Evolutionary conservation across 2,113 vertebrate species (phyloP).

Genomic region (Grallaria varia): DNA sequence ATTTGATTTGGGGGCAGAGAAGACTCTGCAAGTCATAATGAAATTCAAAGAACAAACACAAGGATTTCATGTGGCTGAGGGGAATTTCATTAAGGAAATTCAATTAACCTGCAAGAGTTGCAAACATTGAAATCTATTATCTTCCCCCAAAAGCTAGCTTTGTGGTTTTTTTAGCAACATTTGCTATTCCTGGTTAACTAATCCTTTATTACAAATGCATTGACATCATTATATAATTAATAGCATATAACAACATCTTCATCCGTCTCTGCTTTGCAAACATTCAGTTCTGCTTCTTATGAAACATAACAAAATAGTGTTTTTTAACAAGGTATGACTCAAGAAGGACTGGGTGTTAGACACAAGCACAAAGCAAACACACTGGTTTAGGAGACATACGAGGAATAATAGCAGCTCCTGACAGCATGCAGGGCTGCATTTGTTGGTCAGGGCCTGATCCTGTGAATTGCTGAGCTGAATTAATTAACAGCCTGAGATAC

Average conservation of each 20-base stretch:
- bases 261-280: neutral
- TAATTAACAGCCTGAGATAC: neutral
- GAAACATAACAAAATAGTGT: neutral
- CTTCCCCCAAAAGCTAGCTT: neutral
- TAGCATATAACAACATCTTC: neutral
- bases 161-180: neutral
- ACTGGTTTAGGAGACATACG: neutral
- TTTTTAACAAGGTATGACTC: neutral
- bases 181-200: neutral
- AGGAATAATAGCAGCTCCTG: neutral
- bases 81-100: constrained; percentile 34
- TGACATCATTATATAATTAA: neutral
- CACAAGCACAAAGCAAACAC: neutral
- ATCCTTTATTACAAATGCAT: neutral
- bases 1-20: neutral
- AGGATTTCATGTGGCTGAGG: constrained; percentile 19
- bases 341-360: neutral
- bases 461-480: neutral
- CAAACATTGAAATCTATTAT: neutral
- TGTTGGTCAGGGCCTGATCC: neutral
- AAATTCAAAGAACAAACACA: constrained; percentile 33
- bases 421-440: accelerated
- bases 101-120: constrained; percentile 25
- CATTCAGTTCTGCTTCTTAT: neutral
- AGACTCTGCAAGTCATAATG: constrained; percentile 5